phyloP scores from a whole-genome alignment of 2,797 vertebrate species.

The Cynodonichthys magdalenae region DNA sequence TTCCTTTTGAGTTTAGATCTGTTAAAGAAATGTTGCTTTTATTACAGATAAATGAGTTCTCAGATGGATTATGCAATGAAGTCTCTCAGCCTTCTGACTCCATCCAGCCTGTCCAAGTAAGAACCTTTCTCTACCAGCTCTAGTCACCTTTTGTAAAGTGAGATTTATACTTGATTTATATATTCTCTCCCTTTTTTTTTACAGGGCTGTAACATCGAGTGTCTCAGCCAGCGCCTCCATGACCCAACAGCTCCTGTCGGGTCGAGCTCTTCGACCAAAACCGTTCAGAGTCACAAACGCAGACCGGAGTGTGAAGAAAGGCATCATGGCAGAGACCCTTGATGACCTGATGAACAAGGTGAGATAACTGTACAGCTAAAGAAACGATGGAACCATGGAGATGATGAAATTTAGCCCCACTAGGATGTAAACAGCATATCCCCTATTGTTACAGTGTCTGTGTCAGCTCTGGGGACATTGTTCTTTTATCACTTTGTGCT shows the following conservation, averaged over 20 bases:
- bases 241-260: slow-evolving; percentile 85
- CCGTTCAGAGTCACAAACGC: slow-evolving; percentile 85
- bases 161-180: background rate
- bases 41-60: background rate
- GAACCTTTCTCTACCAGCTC: slow-evolving; percentile 15
- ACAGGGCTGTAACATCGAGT: slow-evolving; percentile 74
- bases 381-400: background rate
- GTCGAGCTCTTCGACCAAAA: slow-evolving; percentile 60
- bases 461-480: too few species aligned
- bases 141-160: too few species aligned
- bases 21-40: too few species aligned
- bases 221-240: slow-evolving; percentile 83
- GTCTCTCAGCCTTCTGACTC: slow-evolving; percentile 86
- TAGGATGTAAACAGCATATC: too few species aligned
- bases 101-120: slow-evolving; percentile 89
- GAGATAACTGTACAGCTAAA: slow-evolving; percentile 1
- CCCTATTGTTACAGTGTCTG: too few species aligned
- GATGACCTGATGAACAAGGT: slow-evolving; percentile 88
- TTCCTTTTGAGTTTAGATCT: too few species aligned
- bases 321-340: slow-evolving; percentile 84
- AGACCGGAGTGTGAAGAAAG: slow-evolving; percentile 89
- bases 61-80: slow-evolving; percentile 93
- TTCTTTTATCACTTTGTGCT: too few species aligned
- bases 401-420: background rate
- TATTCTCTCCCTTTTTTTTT: background rate